phyloP scores from a whole-genome alignment of 2,888 invertebrate genomes.

The Caradrina kadenii region DNA sequence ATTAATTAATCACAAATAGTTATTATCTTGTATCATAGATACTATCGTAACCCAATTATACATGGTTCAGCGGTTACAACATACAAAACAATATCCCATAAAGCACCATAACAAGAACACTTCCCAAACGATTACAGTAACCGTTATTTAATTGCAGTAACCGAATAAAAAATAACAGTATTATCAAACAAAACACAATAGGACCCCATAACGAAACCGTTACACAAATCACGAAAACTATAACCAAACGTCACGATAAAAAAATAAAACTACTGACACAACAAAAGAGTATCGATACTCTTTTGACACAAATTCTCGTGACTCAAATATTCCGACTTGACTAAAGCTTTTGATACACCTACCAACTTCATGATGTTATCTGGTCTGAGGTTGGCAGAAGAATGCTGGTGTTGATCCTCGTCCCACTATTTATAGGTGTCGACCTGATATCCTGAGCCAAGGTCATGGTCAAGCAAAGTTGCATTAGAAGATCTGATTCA shows the following conservation, averaged over 20 bases:
- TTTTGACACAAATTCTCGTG: slow-evolving; percentile 48
- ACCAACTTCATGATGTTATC: slow-evolving; percentile 87
- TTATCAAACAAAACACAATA: slow-evolving; percentile 47
- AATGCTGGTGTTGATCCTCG: slow-evolving; percentile 75
- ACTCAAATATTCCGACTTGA: slow-evolving; percentile 13
- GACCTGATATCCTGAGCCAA: slow-evolving; percentile 78
- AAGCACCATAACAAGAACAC: slow-evolving; percentile 22
- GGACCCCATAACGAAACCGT: slow-evolving; percentile 27
- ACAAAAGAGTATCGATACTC: slow-evolving; percentile 36
- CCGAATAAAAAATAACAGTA: slow-evolving; percentile 6
- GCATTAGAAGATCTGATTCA: slow-evolving; percentile 53
- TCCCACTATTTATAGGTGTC: slow-evolving; percentile 80
- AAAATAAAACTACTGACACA: slow-evolving; percentile 17
- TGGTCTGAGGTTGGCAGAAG: slow-evolving; percentile 74
- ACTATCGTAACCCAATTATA: neutral
- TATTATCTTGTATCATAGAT: neutral
- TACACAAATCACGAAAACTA: slow-evolving; percentile 54
- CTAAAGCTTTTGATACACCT: slow-evolving; percentile 65
- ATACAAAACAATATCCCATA: slow-evolving; percentile 11
- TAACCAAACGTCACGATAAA: slow-evolving; percentile 36
- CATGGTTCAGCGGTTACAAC: slow-evolving; percentile 1
- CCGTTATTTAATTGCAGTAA: slow-evolving; percentile 26
- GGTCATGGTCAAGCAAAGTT: slow-evolving; percentile 68
- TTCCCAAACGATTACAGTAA: slow-evolving; percentile 34
- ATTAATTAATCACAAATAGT: neutral